A percentile compares a stretch with the other conserved stretches of the same genome.
phyloP scores from a whole-genome alignment of 1,140 invertebrate species.

The Trichoplusia ni region DNA sequence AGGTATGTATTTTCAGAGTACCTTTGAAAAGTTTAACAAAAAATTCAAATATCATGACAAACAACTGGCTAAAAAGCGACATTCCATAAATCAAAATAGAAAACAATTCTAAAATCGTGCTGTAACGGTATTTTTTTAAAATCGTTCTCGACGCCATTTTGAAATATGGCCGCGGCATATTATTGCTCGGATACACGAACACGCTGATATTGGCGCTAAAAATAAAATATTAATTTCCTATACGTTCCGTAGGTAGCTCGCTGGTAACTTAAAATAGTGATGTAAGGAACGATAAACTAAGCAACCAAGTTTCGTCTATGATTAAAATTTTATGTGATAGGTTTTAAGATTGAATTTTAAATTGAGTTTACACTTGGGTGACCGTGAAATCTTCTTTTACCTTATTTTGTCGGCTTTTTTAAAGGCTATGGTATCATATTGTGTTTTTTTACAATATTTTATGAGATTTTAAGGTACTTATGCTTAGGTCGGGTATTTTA shows the following conservation, averaged over 20 bases:
- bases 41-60: no score
- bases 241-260: conserved; percentile 55
- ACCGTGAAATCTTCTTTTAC: neutral
- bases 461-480: no score
- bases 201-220: conserved; percentile 52
- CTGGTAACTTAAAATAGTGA: conserved; percentile 41
- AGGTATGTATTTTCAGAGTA: no score
- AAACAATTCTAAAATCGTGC: conserved; percentile 21
- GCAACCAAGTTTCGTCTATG: conserved; percentile 9
- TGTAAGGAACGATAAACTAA: conserved; percentile 10
- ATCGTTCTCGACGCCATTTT: conserved; percentile 62
- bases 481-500: no score
- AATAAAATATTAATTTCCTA: conserved; percentile 74
- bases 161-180: conserved; percentile 59
- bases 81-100: conserved; percentile 19
- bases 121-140: conserved; percentile 49
- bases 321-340: conserved; percentile 17
- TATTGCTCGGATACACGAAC: conserved; percentile 60
- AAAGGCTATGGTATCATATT: neutral
- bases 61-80: conserved; percentile 7
- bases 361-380: neutral
- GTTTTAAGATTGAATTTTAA: conserved; percentile 5
- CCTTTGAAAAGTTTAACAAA: no score
- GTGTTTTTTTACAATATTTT: neutral
- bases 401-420: neutral